Percentiles rank a stretch among this genome's conserved stretches.
These are phyloP conservation scores for Caenorhabditis brenneri DNA, from an alignment of 1,140 invertebrate genomes.

Conservation along the genomic window DNA sequence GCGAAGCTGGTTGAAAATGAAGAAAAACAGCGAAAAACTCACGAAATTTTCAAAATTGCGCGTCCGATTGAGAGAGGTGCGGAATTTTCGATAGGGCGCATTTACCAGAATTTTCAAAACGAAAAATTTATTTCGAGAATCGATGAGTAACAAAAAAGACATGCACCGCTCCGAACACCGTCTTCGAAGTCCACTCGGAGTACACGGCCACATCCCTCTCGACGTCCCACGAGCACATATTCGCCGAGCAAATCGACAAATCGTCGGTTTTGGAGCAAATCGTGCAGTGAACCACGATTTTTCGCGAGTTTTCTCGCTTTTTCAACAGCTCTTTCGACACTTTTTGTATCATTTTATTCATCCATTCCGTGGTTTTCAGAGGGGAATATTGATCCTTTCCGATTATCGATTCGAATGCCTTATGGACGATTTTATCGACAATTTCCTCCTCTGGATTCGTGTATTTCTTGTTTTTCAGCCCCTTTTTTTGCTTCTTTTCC, in stretches of 20 bases:
- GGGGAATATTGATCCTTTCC: background rate
- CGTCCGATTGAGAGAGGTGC: too few species aligned
- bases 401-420: background rate
- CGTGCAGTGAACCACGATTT: background rate
- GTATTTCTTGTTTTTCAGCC: background rate
- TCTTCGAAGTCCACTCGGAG: constrained; percentile 8
- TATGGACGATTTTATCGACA: background rate
- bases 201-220: background rate
- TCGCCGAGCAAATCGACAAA: background rate
- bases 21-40: too few species aligned
- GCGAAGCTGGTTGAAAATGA: too few species aligned
- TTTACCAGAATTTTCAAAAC: too few species aligned
- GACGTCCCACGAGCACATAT: background rate
- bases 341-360: constrained; percentile 4
- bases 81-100: too few species aligned
- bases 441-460: background rate
- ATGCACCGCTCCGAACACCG: background rate
- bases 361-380: background rate
- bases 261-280: background rate
- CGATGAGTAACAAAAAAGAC: constrained; percentile 19
- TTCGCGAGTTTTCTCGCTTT: background rate
- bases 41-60: too few species aligned
- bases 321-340: background rate
- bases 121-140: background rate
- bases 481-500: background rate